Percentiles rank a stretch among this genome's conserved stretches.
Evolutionary conservation across 2,797 vertebrate genomes (phyloP).

Genomic region (Thamnophis elegans): DNA sequence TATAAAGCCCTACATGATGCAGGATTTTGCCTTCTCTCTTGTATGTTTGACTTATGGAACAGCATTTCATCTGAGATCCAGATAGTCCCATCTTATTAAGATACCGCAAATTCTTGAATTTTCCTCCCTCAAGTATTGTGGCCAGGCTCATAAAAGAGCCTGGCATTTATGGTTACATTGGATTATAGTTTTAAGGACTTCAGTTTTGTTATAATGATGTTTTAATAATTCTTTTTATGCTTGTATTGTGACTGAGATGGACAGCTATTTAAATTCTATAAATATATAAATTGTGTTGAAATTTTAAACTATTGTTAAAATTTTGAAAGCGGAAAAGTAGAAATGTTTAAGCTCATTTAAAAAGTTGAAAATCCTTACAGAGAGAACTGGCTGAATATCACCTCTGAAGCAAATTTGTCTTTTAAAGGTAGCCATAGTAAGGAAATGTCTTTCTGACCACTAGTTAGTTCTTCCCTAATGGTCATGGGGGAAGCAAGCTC

Average conservation of each 20-base stretch:
- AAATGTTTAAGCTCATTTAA: constrained; percentile 63
- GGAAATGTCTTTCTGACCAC: neutral
- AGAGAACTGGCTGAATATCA: too few relatives aligned
- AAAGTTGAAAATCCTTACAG: constrained; percentile 61
- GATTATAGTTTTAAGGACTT: neutral
- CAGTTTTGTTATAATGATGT: neutral
- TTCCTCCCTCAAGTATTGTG: neutral
- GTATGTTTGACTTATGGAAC: neutral
- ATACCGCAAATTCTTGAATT: neutral
- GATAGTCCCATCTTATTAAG: neutral
- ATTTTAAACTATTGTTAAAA: constrained; percentile 64
- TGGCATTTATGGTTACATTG: neutral
- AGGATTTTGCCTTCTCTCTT: neutral
- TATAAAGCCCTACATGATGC: neutral
- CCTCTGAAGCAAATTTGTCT: neutral
- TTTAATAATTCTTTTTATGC: neutral
- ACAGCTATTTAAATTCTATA: neutral
- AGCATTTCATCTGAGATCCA: neutral
- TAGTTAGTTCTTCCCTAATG: neutral
- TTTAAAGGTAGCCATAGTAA: neutral
- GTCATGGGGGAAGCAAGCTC: neutral
- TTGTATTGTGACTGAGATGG: neutral
- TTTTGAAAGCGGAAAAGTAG: constrained; percentile 69
- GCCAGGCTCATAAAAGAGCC: neutral
- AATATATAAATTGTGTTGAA: constrained; percentile 34